Evolutionary conservation across 2,113 vertebrate genomes (phyloP).

Genomic region (Mus pahari): DNA sequence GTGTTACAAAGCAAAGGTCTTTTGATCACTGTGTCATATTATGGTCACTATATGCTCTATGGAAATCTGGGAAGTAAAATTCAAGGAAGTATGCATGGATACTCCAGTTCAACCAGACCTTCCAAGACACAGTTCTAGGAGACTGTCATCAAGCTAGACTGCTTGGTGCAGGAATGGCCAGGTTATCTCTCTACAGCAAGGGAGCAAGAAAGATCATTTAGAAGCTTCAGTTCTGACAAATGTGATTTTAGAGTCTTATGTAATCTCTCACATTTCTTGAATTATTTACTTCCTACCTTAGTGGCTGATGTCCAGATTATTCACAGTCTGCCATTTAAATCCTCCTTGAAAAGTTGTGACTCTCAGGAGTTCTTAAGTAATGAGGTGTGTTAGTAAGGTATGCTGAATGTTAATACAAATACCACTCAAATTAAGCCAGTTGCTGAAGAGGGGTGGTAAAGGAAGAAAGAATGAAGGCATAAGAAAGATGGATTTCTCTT

Average conservation of each 20-base stretch:
- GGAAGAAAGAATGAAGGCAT: neutral
- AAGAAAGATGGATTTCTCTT: neutral
- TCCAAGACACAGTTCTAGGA: neutral
- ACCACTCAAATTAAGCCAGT: neutral
- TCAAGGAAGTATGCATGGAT: neutral
- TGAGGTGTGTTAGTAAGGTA: constrained; percentile 26
- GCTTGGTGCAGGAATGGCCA: neutral
- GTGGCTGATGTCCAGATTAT: constrained; percentile 44
- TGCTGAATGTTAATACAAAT: constrained; percentile 5
- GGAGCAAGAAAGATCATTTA: constrained; percentile 17
- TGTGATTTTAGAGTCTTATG: constrained; percentile 49
- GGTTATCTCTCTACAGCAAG: neutral
- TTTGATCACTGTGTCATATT: neutral
- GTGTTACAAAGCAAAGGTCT: neutral
- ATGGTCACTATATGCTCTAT: neutral
- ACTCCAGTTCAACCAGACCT: neutral
- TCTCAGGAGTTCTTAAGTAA: constrained; percentile 54
- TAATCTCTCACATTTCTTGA: constrained; percentile 63
- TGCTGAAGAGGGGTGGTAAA: neutral
- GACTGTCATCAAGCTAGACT: neutral
- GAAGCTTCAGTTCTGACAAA: neutral
- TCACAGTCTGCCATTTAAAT: constrained; percentile 33
- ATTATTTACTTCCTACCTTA: constrained; percentile 51
- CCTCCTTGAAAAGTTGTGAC: constrained; percentile 51
- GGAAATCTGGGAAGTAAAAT: neutral